A percentile compares a stretch with the other conserved stretches of the same genome.
These are phyloP conservation scores for Pseudorhombus dupliciocellatus DNA, from an alignment of 2,113 vertebrate species.

Conservation along the genomic window DNA sequence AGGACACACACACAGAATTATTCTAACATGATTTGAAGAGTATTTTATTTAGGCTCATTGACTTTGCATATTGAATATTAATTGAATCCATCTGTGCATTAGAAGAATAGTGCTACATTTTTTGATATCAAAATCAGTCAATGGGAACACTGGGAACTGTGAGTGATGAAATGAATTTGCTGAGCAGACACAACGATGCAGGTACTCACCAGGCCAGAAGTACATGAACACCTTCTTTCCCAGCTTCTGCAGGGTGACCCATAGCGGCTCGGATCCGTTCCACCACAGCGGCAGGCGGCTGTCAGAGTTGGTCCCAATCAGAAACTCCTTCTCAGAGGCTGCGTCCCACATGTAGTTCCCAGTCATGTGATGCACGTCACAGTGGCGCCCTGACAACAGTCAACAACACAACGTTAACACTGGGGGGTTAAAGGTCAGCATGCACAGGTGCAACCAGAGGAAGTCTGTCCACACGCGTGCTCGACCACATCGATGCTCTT, in stretches of 20 bases:
- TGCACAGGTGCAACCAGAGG: no score
- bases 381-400: slow-evolving; percentile 84
- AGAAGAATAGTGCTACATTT: no score
- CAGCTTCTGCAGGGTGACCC: slow-evolving; percentile 91
- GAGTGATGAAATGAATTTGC: no score
- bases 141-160: no score
- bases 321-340: slow-evolving; percentile 83
- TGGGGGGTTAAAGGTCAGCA: no score
- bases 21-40: no score
- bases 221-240: slow-evolving; percentile 91
- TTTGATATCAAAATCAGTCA: no score
- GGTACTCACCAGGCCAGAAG: slow-evolving; percentile 91
- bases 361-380: slow-evolving; percentile 91
- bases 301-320: slow-evolving; percentile 89
- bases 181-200: neutral
- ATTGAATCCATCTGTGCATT: no score
- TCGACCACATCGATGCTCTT: no score
- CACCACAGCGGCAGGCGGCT: slow-evolving; percentile 93
- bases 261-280: slow-evolving; percentile 93
- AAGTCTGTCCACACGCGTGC: no score
- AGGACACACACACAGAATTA: slow-evolving; percentile 17
- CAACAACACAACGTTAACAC: neutral
- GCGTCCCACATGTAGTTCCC: slow-evolving; percentile 98
- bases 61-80: no score
- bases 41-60: no score